phyloP scores from a whole-genome alignment of 2,888 invertebrate species.

The Carterocephalus palaemon region DNA sequence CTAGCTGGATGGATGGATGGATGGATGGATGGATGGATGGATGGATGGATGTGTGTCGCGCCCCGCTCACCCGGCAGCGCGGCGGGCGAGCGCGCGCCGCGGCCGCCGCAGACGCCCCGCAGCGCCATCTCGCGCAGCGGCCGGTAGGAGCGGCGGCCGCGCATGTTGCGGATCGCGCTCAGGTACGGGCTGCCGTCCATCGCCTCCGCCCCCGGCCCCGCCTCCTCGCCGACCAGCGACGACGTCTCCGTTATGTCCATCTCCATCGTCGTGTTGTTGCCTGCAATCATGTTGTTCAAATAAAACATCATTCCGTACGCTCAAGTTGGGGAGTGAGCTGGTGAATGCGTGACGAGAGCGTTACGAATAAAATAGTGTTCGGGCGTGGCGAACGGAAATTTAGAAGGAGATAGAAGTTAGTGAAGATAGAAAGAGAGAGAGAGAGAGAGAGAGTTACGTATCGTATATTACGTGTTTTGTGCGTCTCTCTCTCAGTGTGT shows the following conservation, averaged over 20 bases:
- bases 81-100: slow-evolving; percentile 31
- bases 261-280: slow-evolving; percentile 74
- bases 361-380: too few species aligned
- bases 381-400: too few species aligned
- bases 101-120: slow-evolving; percentile 30
- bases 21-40: slow-evolving; percentile 62
- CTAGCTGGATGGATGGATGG: too few species aligned
- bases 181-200: slow-evolving; percentile 59
- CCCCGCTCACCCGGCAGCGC: slow-evolving; percentile 29
- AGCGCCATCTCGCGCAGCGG: slow-evolving; percentile 51
- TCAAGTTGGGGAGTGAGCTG: too few species aligned
- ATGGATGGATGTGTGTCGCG: slow-evolving; percentile 29
- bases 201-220: slow-evolving; percentile 33
- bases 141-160: slow-evolving; percentile 63
- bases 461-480: too few species aligned
- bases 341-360: too few species aligned
- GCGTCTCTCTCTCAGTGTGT: too few species aligned
- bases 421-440: too few species aligned
- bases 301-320: too few species aligned
- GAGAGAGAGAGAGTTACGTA: too few species aligned
- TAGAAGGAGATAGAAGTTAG: too few species aligned
- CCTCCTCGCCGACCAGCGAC: slow-evolving; percentile 37
- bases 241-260: slow-evolving; percentile 68
- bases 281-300: too few species aligned
- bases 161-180: slow-evolving; percentile 52